Evolutionary conservation across 2,797 vertebrate genomes (phyloP).

Genomic region (Urocyon cinereoargenteus): DNA sequence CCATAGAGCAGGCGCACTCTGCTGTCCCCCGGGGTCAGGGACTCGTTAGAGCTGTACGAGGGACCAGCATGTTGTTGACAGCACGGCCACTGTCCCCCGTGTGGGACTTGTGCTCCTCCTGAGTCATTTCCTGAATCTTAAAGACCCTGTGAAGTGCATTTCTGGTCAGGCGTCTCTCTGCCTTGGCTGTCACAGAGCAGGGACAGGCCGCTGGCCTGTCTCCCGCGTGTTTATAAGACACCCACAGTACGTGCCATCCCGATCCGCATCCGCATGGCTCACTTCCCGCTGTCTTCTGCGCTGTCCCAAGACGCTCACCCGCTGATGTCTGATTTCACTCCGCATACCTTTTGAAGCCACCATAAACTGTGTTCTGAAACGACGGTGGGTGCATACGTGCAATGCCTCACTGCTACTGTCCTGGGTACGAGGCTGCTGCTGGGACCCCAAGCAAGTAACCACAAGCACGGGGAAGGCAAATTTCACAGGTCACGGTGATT

Average conservation of each 20-base stretch:
- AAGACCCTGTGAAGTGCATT: not conserved
- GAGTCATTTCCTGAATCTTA: not conserved
- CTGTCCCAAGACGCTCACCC: not conserved
- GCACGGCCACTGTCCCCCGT: rapidly evolving
- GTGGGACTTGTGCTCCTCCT: not conserved
- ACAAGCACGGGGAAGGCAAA: rapidly evolving
- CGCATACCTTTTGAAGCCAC: not conserved
- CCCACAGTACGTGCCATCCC: too few relatives aligned
- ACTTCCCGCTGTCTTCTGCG: not conserved
- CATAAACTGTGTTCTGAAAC: not conserved
- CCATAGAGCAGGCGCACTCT: not conserved
- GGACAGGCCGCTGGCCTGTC: not conserved
- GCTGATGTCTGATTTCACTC: not conserved
- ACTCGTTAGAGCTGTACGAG: too few relatives aligned
- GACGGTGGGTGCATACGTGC: not conserved
- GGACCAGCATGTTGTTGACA: rapidly evolving
- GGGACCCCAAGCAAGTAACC: not conserved
- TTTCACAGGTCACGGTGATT: not conserved
- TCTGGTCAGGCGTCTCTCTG: not conserved
- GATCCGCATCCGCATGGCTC: not conserved
- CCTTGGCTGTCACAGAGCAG: not conserved
- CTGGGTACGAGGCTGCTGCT: rapidly evolving
- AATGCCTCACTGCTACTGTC: not conserved
- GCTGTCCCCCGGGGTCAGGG: not conserved
- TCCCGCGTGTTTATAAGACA: not conserved